These are phyloP conservation scores for Aulostomus chinensis DNA, from an alignment of 2,797 vertebrate species.

Conservation along the genomic window DNA sequence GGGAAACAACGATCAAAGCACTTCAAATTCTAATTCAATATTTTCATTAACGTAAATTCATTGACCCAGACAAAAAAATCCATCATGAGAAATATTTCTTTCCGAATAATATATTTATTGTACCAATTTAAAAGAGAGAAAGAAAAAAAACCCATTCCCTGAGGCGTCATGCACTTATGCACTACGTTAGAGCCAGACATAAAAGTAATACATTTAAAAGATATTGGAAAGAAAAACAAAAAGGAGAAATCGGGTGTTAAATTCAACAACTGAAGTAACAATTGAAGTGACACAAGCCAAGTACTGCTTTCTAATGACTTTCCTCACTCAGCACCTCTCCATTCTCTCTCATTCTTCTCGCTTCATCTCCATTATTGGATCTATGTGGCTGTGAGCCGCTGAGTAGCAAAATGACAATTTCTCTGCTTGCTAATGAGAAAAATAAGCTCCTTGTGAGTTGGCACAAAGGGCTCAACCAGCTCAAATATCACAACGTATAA, in stretches of 20 bases:
- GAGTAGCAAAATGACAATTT: conserved; percentile 37
- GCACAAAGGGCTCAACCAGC: conserved; percentile 21
- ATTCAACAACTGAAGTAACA: conserved; percentile 16
- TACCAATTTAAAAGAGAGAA: background rate
- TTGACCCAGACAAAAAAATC: conserved; percentile 13
- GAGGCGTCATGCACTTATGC: conserved; percentile 9
- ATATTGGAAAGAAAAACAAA: conserved; percentile 4
- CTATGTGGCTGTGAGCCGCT: conserved; percentile 34
- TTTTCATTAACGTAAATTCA: conserved; percentile 17
- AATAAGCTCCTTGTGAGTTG: conserved; percentile 39
- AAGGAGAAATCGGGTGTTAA: conserved; percentile 25
- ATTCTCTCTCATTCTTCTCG: background rate
- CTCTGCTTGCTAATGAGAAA: conserved; percentile 32
- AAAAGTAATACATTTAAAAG: no score
- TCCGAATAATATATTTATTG: conserved; percentile 1
- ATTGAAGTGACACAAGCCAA: conserved; percentile 23
- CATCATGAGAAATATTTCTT: conserved; percentile 5
- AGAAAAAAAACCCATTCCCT: no score
- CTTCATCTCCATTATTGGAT: conserved; percentile 20
- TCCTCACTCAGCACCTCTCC: conserved; percentile 8
- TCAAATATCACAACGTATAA: conserved; percentile 2
- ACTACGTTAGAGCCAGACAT: conserved; percentile 12
- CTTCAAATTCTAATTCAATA: conserved; percentile 9
- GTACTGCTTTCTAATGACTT: conserved; percentile 28
- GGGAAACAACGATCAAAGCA: conserved; percentile 4